Conservation (phyloP, 1,140 invertebrate genomes). For the Caenorhabditis brenneri region DNA sequence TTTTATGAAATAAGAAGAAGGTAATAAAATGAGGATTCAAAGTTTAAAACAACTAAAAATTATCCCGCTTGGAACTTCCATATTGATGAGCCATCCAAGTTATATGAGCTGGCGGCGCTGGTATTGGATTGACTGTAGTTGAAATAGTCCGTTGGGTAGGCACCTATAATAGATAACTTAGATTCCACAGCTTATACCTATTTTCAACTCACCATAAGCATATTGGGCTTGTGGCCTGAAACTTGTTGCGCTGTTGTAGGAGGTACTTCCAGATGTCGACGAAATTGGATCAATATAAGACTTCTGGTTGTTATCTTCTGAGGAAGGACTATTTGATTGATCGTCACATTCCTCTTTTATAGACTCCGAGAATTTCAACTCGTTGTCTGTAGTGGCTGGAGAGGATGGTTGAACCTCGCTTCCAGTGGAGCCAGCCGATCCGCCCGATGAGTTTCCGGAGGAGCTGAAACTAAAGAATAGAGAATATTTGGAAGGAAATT, state of each 20-base stretch:
- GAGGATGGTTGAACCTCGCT: neutral
- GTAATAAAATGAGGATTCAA: neutral
- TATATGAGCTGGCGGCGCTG: neutral
- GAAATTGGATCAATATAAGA: conserved; percentile 8
- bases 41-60: neutral
- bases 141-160: neutral
- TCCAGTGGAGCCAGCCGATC: neutral
- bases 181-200: too few species aligned
- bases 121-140: neutral
- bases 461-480: neutral
- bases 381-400: conserved; percentile 14
- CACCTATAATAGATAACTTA: too few species aligned
- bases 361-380: neutral
- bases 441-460: neutral
- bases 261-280: neutral
- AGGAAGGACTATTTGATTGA: conserved; percentile 8
- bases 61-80: conserved; percentile 20
- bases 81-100: neutral
- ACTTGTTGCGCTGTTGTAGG: neutral
- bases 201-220: neutral
- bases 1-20: neutral
- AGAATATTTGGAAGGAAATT: too few species aligned
- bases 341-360: conserved; percentile 18
- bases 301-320: neutral
- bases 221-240: conserved; percentile 11